phyloP scores from a whole-genome alignment of 2,888 invertebrate species.

The Steinernema hermaphroditum region DNA sequence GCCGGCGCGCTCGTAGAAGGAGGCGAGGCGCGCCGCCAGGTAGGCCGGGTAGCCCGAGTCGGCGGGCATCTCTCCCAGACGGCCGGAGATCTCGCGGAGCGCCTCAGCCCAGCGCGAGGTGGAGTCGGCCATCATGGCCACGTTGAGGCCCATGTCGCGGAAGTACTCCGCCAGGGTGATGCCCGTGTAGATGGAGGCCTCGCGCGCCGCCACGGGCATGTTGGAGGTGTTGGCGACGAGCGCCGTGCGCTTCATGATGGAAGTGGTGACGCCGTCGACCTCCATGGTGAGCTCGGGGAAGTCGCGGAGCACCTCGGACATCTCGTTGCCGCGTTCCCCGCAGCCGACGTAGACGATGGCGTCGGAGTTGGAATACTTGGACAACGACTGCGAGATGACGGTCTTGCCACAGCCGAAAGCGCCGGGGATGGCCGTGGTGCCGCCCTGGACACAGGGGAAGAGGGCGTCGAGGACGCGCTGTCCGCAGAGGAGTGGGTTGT shows the following conservation, averaged over 20 bases:
- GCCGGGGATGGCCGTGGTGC: slow-evolving; percentile 70
- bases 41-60: slow-evolving; percentile 94
- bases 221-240: slow-evolving; percentile 98
- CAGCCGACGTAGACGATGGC: slow-evolving; percentile 98
- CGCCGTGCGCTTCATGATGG: slow-evolving; percentile 98
- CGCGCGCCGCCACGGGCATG: slow-evolving; percentile 99
- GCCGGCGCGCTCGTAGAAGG: slow-evolving; percentile 95
- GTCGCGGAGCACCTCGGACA: slow-evolving; percentile 92
- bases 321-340: slow-evolving; percentile 98
- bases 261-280: slow-evolving; percentile 86
- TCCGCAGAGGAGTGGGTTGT: slow-evolving; percentile 92
- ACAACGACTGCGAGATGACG: slow-evolving; percentile 95
- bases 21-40: slow-evolving; percentile 90
- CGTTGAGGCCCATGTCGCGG: slow-evolving; percentile 93
- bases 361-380: slow-evolving; percentile 97
- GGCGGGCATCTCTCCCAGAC: slow-evolving; percentile 98
- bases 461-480: slow-evolving; percentile 94
- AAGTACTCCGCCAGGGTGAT: slow-evolving; percentile 99
- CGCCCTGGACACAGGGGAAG: slow-evolving; percentile 78
- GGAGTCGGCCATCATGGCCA: slow-evolving; percentile 99
- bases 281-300: slow-evolving; percentile 95
- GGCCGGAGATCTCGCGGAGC: slow-evolving; percentile 93
- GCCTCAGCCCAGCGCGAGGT: slow-evolving; percentile 99
- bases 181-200: slow-evolving; percentile 97
- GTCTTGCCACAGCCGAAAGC: slow-evolving; percentile 99